phyloP scores from a whole-genome alignment of 2,888 invertebrate species.

The Leptinotarsa tumamoca region DNA sequence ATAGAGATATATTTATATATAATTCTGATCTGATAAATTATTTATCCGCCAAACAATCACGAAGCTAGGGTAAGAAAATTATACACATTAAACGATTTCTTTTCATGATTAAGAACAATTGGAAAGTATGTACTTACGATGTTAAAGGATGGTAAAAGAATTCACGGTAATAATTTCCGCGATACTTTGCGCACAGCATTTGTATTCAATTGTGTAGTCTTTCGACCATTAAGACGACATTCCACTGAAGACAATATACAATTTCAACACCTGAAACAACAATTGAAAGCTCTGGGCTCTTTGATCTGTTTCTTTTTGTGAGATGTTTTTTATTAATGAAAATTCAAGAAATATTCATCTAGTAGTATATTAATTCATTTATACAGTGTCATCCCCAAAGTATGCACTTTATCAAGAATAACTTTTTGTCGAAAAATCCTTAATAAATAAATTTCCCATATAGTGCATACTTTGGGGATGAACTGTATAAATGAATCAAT shows the following conservation, averaged over 20 bases:
- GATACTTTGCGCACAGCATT: neutral
- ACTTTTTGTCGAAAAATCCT: too few relatives aligned
- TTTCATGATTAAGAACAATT: slow-evolving; percentile 10
- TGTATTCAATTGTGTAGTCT: neutral
- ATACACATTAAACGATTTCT: slow-evolving; percentile 11
- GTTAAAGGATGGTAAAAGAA: neutral
- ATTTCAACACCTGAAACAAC: neutral
- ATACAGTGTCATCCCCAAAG: too few relatives aligned
- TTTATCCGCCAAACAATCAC: neutral
- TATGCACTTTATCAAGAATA: too few relatives aligned
- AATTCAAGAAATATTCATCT: too few relatives aligned
- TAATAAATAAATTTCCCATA: too few relatives aligned
- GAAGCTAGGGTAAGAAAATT: slow-evolving; percentile 12
- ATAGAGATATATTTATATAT: neutral
- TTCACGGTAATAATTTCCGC: slow-evolving; percentile 1
- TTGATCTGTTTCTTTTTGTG: too few relatives aligned
- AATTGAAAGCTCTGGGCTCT: too few relatives aligned
- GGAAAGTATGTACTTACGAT: slow-evolving; percentile 35
- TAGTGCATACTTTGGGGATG: too few relatives aligned
- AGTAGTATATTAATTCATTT: too few relatives aligned
- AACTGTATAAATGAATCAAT: too few relatives aligned
- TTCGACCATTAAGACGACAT: neutral
- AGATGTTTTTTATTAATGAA: too few relatives aligned
- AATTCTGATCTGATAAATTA: neutral
- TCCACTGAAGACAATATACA: neutral